Evolutionary conservation across 2,888 invertebrate species (phyloP).

Genomic region (Monochamus alternatus): DNA sequence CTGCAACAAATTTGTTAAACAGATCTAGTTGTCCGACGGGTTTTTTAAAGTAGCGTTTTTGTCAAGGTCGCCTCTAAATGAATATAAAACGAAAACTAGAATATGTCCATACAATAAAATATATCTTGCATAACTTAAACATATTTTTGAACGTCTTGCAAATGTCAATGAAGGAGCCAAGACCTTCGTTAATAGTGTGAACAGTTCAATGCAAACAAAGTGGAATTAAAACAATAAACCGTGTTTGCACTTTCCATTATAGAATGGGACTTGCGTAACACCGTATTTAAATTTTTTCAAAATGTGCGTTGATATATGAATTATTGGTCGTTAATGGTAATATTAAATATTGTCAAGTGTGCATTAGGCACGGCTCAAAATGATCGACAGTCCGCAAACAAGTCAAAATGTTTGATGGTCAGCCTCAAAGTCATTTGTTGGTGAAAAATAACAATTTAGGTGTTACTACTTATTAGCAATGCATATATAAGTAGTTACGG

Average conservation of each 20-base stretch:
- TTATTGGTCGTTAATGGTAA: neutral
- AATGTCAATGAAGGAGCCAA: too few species aligned
- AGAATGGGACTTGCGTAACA: neutral
- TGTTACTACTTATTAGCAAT: too few species aligned
- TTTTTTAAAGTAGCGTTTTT: slow-evolving; percentile 9
- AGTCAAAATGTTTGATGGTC: neutral
- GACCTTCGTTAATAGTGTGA: neutral
- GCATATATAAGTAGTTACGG: too few species aligned
- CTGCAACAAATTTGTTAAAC: slow-evolving; percentile 2
- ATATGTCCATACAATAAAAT: neutral
- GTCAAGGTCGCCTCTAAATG: neutral
- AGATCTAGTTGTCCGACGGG: neutral
- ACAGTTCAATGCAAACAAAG: neutral
- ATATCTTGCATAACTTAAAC: too few species aligned
- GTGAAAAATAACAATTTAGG: too few species aligned
- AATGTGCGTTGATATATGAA: neutral
- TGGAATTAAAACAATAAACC: neutral
- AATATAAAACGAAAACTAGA: neutral
- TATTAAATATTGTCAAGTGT: neutral
- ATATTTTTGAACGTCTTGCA: too few species aligned
- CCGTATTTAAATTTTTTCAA: neutral
- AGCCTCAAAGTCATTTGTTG: neutral
- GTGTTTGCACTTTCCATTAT: neutral
- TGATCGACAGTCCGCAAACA: neutral
- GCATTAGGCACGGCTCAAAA: neutral